These are phyloP conservation scores for Abrostola tripartita DNA, from an alignment of 2,888 invertebrate species.

Conservation along the genomic window DNA sequence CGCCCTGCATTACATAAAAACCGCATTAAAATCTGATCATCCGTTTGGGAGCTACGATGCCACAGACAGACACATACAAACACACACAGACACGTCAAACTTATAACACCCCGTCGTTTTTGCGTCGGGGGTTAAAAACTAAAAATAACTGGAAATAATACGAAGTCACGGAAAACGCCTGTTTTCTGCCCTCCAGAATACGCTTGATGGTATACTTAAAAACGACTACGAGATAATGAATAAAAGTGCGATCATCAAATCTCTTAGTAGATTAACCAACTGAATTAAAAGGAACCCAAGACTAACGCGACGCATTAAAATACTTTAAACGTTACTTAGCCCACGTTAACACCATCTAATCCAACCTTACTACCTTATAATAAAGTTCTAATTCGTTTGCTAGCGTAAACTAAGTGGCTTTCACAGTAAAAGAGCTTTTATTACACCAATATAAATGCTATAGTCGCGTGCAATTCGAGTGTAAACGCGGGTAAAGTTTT, in stretches of 20 bases:
- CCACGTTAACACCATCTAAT: conserved; percentile 4
- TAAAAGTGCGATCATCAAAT: conserved; percentile 44
- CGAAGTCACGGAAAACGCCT: too few species aligned
- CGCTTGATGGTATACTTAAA: too few species aligned
- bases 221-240: conserved; percentile 29
- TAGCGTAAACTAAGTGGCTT: conserved; percentile 40
- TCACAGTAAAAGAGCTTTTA: conserved; percentile 57
- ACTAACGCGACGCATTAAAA: conserved; percentile 41
- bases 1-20: too few species aligned
- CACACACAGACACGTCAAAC: too few species aligned
- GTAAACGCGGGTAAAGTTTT: conserved; percentile 53
- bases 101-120: too few species aligned
- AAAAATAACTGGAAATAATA: too few species aligned
- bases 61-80: too few species aligned
- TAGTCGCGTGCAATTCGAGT: conserved; percentile 49
- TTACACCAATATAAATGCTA: conserved; percentile 50
- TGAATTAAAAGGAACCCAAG: conserved; percentile 46
- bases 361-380: conserved; percentile 9
- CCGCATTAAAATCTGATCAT: too few species aligned
- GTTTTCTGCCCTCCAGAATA: too few species aligned
- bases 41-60: too few species aligned
- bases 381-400: conserved; percentile 29
- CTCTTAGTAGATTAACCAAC: conserved; percentile 49
- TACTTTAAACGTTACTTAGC: conserved; percentile 32
- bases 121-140: too few species aligned